Conservation (phyloP, 2,113 vertebrate genomes). For the Prolemur simus region DNA sequence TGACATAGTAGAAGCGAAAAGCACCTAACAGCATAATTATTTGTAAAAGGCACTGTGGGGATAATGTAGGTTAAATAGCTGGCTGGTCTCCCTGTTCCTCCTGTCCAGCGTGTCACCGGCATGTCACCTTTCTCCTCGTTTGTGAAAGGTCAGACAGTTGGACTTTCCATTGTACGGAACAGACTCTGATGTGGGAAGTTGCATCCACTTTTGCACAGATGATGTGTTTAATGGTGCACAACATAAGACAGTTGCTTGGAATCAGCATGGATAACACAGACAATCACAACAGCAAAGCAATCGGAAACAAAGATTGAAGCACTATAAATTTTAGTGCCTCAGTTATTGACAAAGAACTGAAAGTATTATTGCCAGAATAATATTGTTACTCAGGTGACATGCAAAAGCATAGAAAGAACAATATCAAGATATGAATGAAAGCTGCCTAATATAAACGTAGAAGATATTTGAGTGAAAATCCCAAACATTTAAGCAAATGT, state of each 20-base stretch:
- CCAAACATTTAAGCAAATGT: neutral
- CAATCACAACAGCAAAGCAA: neutral
- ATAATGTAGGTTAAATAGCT: constrained; percentile 66
- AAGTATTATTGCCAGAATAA: neutral
- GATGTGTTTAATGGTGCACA: neutral
- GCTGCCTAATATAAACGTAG: neutral
- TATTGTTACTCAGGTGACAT: neutral
- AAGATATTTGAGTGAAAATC: neutral
- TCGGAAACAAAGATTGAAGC: neutral
- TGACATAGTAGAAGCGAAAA: constrained; percentile 67
- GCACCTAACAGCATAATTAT: constrained; percentile 69
- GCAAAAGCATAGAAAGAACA: neutral
- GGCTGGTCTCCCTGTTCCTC: constrained; percentile 65
- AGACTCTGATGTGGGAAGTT: neutral
- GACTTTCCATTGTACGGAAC: constrained; percentile 12
- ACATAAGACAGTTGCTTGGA: constrained; percentile 17
- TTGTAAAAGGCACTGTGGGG: constrained; percentile 70
- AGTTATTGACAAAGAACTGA: neutral
- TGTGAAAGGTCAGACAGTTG: constrained; percentile 55
- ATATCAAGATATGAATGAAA: neutral
- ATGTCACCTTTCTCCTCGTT: constrained; percentile 46
- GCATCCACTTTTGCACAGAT: neutral
- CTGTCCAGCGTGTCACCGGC: constrained; percentile 56
- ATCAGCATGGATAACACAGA: neutral
- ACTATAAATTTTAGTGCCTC: neutral